A percentile compares a stretch with the other conserved stretches of the same genome.
phyloP scores from a whole-genome alignment of 1,140 invertebrate species.

The Leptoteleia sp. region DNA sequence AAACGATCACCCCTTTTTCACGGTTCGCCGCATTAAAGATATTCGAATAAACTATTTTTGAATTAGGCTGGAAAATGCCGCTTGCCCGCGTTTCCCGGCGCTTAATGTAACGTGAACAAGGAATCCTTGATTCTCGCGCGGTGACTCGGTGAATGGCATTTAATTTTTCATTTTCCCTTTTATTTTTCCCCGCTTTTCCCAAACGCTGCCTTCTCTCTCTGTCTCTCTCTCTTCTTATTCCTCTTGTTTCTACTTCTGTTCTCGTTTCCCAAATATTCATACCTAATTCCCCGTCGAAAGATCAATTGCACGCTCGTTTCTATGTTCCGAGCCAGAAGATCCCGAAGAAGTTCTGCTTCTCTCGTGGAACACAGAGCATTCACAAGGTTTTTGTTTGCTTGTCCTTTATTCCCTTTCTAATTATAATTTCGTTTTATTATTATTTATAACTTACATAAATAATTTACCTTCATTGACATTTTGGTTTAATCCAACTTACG shows the following conservation, averaged over 20 bases:
- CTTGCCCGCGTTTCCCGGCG: constrained; percentile 8
- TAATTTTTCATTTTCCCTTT: constrained; percentile 1
- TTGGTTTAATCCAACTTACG: constrained; percentile 6
- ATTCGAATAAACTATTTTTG: constrained; percentile 70
- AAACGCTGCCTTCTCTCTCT: not conserved
- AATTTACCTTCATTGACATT: constrained; percentile 30
- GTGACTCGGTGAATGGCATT: constrained; percentile 18
- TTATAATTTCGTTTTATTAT: not conserved
- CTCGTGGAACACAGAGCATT: no score
- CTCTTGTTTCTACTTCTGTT: no score
- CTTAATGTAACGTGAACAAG: constrained; percentile 45
- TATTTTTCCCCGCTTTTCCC: not conserved
- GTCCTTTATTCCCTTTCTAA: no score
- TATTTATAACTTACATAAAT: constrained; percentile 8
- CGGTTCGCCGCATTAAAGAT: constrained; percentile 50
- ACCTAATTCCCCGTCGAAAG: no score
- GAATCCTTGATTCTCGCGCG: constrained; percentile 13
- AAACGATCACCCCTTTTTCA: constrained; percentile 54
- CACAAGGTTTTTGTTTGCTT: no score
- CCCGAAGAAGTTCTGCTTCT: no score
- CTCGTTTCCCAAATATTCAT: no score
- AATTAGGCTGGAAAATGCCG: constrained; percentile 60
- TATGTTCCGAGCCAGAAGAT: no score
- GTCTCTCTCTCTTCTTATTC: not conserved
- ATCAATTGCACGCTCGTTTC: no score